Percentiles rank a stretch among this genome's conserved stretches.
phyloP scores from a whole-genome alignment of 2,797 vertebrate genomes.

The Protonibea diacanthus region DNA sequence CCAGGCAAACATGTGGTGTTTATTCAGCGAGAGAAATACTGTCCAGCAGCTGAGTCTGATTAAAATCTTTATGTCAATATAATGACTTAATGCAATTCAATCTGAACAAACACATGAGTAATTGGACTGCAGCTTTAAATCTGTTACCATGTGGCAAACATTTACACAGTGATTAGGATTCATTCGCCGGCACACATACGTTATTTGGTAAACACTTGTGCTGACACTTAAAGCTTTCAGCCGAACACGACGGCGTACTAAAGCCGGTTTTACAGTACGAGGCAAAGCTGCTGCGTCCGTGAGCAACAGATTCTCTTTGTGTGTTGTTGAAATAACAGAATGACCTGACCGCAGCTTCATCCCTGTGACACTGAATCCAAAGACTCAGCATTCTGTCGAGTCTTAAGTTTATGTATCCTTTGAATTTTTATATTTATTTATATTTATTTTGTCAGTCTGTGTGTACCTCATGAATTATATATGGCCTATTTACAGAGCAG shows the following conservation, averaged over 20 bases:
- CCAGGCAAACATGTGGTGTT: conserved; percentile 5
- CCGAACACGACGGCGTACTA: not conserved
- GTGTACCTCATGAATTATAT: conserved; percentile 67
- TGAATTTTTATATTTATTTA: conserved; percentile 44
- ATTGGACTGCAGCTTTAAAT: conserved; percentile 50
- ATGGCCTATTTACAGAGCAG: conserved; percentile 51
- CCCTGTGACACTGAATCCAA: conserved; percentile 22
- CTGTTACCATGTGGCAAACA: conserved; percentile 64
- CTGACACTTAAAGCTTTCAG: conserved; percentile 36
- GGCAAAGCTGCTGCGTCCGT: not conserved
- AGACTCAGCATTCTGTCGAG: conserved; percentile 17
- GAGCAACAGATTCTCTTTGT: not conserved
- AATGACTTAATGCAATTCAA: conserved; percentile 41
- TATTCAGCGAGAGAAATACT: conserved; percentile 20
- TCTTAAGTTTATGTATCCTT: conserved; percentile 29
- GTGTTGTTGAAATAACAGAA: conserved; percentile 5
- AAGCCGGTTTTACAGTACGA: not conserved
- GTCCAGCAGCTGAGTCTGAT: conserved; percentile 35
- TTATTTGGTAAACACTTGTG: conserved; percentile 65
- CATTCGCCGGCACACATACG: conserved; percentile 31
- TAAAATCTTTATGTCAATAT: conserved; percentile 50
- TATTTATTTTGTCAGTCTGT: conserved; percentile 57
- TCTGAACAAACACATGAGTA: conserved; percentile 56
- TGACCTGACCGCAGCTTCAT: not conserved
- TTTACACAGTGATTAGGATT: conserved; percentile 63